A percentile compares a stretch with the other conserved stretches of the same genome.
Evolutionary conservation across 2,113 vertebrate genomes (phyloP).

Genomic region (Coptodon bakossiorum): DNA sequence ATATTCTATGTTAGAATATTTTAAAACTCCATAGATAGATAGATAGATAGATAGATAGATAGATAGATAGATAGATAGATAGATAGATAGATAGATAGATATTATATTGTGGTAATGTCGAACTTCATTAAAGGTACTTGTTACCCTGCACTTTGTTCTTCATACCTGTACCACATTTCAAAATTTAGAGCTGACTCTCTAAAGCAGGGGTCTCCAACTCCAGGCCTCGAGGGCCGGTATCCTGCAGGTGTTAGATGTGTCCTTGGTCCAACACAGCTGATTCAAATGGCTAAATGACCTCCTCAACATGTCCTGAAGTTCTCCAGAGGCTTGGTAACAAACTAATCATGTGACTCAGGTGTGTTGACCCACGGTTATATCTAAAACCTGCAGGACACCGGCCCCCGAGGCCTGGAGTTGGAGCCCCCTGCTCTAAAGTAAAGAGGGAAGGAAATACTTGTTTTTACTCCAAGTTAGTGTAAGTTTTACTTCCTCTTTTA

Average conservation of each 20-base stretch:
- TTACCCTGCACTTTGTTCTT: background rate
- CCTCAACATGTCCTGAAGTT: background rate
- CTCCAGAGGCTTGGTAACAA: background rate
- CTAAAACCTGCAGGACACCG: rapidly evolving
- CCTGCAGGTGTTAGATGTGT: background rate
- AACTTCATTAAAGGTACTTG: background rate
- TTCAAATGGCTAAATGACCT: background rate
- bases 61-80: background rate
- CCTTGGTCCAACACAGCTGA: background rate
- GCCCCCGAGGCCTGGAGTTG: background rate
- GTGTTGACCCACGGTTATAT: rapidly evolving
- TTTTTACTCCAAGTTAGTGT: background rate
- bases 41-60: too few species aligned
- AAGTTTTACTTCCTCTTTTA: background rate
- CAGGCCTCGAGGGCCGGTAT: rapidly evolving
- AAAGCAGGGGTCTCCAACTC: background rate
- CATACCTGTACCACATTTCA: background rate
- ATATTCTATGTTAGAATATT: background rate
- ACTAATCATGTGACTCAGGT: background rate
- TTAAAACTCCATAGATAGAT: background rate
- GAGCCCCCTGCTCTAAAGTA: background rate
- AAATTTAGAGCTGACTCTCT: background rate
- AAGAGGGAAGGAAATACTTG: background rate
- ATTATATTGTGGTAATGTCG: background rate
- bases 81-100: background rate